Base-by-base conservation (phyloP, 64 coral and sea anemone species). In the Anthopleura sola region DNA sequence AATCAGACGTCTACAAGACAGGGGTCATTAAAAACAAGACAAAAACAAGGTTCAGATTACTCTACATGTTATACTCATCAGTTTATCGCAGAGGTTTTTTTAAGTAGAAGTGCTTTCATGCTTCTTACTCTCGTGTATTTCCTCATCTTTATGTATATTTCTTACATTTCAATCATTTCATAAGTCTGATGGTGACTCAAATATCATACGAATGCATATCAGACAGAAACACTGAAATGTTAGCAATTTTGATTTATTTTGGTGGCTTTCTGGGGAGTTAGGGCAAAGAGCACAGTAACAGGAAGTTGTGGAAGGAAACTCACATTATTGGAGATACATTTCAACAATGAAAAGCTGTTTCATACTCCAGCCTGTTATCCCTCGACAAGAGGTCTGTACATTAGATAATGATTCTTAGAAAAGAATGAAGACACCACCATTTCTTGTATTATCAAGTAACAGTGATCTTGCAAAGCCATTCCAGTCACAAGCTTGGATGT, bases 231-330 rank as follows among this genome's bases (percentile, higher is more conserved):
- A 12, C 15, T 16, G 66, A 71, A 71, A 71, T 34, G 66, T 33
- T 28, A 69, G 29, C n/a, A 69, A 69, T 13, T 15, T 69, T 69
- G 50, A 14, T 69, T 69, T 7, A 33, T 69, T 69, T 34, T 32
- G n/a, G 66, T 15, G 66, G 31, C 31, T 71, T 3, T 62, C 29
- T 34, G 3, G n/a, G n/a, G 66, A 15, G 66, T 32, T 71, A 34
- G 66, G 66, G 66, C 66, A 71, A 71, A 71, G 66, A 71, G 66
- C 66, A 71, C 66, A 71, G 26, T 3, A 71, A 71, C 66, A 71
- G 66, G 66, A 71, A 71, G 24, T 71, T 71, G 66, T 71, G 26
- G 28, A 71, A 71, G 66, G 29, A 71, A 31, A 71, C 66, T 32
- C 66, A 71, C 29, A 32, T 32, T 34, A 71, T 71, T 71, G n/a